Evolutionary conservation across 2,888 invertebrate genomes (phyloP), one percentile per base, ranked within the genome.

Genomic region (Horisme vitalbata): DNA sequence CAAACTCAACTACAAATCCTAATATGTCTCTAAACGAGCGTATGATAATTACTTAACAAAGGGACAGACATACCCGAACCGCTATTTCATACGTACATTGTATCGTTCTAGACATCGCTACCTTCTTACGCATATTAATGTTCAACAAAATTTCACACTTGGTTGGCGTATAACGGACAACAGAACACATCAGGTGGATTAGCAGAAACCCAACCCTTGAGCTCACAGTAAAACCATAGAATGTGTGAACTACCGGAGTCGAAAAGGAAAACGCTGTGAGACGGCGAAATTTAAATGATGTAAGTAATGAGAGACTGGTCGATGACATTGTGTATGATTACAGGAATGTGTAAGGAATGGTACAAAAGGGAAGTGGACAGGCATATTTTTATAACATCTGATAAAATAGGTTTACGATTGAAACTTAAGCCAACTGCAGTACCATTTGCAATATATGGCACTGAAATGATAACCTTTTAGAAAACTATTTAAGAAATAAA

Each of bases 171-270:
- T 64, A 64, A 63, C 62, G 61, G 62, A 44, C 41, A 41, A 52
- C 39, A 44, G 39, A 52, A 57, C 43, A 34, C 54, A 63, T 60
- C 63, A 61, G 53, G 48, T 54, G 62, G 54, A 67, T 68, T 61
- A 65, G 60, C 65, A 59, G 67, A 61, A 54, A 54, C 39, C 51
- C 52, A 55, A 57, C 50, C 57, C 55, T 51, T 44, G 33, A 32
- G 55, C 55, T 55, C 52, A 55, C 58, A 57, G 59, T 64, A 63
- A 63, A 59, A 55, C 46, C 44, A 47, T 53, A 50, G 65, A 65
- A 65, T 67, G 63, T 68, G 63, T 52, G 54, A 65, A 64, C 59
- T 60, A 59, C 57, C 52, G 57, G 50, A 44, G 41, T 39, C 44
- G 53, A 48, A 55, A 58, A 45, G 46, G 57, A 53, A 58, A 59